These are phyloP conservation scores for Aleiodes alternator DNA, from an alignment of 2,888 invertebrate genomes.

Conservation along the genomic window DNA sequence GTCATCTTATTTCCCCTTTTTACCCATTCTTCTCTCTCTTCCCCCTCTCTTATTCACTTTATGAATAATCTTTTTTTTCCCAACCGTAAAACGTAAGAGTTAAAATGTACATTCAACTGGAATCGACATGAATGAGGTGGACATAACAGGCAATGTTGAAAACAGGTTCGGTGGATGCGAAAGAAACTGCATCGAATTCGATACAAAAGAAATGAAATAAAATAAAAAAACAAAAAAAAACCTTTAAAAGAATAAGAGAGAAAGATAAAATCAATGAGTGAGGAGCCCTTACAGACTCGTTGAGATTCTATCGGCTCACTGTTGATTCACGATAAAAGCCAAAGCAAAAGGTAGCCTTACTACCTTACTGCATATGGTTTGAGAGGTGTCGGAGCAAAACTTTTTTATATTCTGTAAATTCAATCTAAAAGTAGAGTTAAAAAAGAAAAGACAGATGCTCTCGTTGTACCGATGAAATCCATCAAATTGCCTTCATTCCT, in stretches of 20 bases:
- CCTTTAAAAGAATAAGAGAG: slow-evolving; percentile 6
- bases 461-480: neutral
- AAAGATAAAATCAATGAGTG: slow-evolving; percentile 28
- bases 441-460: too few species aligned
- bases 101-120: slow-evolving; percentile 30
- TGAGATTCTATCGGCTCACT: slow-evolving; percentile 33
- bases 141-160: slow-evolving; percentile 20
- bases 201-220: slow-evolving; percentile 17
- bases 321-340: slow-evolving; percentile 31
- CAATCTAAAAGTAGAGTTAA: slow-evolving; percentile 1
- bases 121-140: slow-evolving; percentile 43
- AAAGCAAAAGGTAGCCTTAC: slow-evolving; percentile 30
- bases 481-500: neutral
- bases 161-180: slow-evolving; percentile 25
- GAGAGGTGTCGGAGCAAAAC: slow-evolving; percentile 15
- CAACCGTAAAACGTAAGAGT: slow-evolving; percentile 12
- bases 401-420: slow-evolving; percentile 26
- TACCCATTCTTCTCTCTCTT: neutral
- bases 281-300: slow-evolving; percentile 24
- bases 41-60: neutral
- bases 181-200: slow-evolving; percentile 33
- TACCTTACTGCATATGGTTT: slow-evolving; percentile 25
- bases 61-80: neutral
- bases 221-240: neutral
- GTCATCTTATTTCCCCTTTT: neutral